Percentiles rank a stretch among this genome's conserved stretches.
phyloP scores from a whole-genome alignment of 1,140 invertebrate species.

The Zeugodacus cucurbitae region DNA sequence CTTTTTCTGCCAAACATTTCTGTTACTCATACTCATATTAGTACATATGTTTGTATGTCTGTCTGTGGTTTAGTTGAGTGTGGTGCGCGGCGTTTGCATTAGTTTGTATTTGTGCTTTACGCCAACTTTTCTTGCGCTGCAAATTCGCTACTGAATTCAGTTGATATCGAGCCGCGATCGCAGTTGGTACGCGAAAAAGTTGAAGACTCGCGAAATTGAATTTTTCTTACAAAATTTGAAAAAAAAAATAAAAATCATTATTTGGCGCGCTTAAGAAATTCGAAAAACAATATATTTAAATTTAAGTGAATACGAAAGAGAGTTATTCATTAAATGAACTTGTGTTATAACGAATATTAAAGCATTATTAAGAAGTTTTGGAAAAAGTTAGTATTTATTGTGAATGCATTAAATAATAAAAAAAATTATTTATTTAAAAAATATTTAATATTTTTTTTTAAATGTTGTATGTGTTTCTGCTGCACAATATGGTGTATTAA shows the following conservation, averaged over 20 bases:
- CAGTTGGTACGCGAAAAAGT: conserved; percentile 20
- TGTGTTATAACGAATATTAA: background rate
- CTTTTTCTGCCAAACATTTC: conserved; percentile 8
- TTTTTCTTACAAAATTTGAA: background rate
- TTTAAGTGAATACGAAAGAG: background rate
- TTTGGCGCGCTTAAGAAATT: background rate
- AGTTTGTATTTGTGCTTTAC: conserved; percentile 31
- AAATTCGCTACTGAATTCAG: conserved; percentile 44
- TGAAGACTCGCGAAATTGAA: background rate
- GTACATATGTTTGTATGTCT: background rate
- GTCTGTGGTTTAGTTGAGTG: background rate
- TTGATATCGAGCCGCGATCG: conserved; percentile 45
- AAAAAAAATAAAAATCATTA: background rate
- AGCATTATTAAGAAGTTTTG: background rate
- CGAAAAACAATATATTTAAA: background rate
- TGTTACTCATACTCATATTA: background rate
- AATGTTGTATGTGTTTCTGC: too few relatives aligned
- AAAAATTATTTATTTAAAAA: too few relatives aligned
- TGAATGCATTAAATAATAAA: background rate
- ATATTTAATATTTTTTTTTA: too few relatives aligned
- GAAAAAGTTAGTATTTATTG: conserved; percentile 2
- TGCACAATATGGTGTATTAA: too few relatives aligned
- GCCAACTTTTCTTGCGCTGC: conserved; percentile 43
- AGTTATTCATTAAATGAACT: background rate
- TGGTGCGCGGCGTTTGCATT: background rate